phyloP scores from a whole-genome alignment of 2,888 invertebrate genomes.

The Pinctada fucata region DNA sequence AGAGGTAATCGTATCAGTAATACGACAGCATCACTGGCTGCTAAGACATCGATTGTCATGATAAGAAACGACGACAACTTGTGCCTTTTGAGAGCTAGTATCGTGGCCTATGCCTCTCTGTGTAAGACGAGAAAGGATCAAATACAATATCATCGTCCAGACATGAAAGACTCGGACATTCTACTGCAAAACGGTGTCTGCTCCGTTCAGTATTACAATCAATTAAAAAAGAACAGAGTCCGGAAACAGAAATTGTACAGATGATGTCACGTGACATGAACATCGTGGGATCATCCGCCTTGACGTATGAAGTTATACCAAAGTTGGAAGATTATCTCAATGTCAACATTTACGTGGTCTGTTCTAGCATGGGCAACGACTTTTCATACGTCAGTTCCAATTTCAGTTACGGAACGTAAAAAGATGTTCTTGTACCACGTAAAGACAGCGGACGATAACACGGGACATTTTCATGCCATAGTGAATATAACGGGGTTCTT shows the following conservation, averaged over 20 bases:
- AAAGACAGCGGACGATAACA: not conserved
- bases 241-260: not conserved
- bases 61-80: constrained; percentile 12
- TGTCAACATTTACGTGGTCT: constrained; percentile 1
- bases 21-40: no score
- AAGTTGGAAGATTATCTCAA: not conserved
- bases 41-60: not conserved
- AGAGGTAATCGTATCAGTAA: no score
- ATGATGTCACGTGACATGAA: not conserved
- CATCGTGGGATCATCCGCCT: not conserved
- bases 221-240: not conserved
- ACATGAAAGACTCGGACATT: not conserved
- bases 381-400: constrained; percentile 1
- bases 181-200: constrained; percentile 1
- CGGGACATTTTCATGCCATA: not conserved
- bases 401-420: not conserved
- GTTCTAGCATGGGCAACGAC: not conserved
- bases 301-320: not conserved
- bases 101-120: not conserved
- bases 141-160: no score
- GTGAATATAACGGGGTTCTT: constrained; percentile 10
- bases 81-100: not conserved
- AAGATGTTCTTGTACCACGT: constrained; percentile 8
- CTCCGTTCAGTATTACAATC: not conserved
- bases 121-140: constrained; percentile 2